Percentiles rank a stretch among this genome's conserved stretches.
These are phyloP conservation scores for Chironomus tepperi DNA, from an alignment of 1,140 invertebrate genomes.

Conservation along the genomic window DNA sequence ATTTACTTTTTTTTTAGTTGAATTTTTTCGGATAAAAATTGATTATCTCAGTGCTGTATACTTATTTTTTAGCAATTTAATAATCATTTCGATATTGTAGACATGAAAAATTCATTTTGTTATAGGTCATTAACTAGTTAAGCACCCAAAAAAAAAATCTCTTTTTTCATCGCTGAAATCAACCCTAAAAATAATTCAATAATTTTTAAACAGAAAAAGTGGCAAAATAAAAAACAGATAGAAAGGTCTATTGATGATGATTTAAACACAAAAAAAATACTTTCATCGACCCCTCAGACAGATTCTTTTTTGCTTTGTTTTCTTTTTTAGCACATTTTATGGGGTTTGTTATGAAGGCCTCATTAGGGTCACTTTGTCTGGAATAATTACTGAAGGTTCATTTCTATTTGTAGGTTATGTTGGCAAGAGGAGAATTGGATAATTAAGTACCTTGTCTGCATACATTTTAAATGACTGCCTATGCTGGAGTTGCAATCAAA, in stretches of 20 bases:
- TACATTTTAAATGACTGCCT: too few species aligned
- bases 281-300: constrained; percentile 6
- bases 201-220: neutral
- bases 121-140: constrained; percentile 12
- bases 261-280: neutral
- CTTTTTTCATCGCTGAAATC: neutral
- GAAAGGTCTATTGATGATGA: neutral
- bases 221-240: neutral
- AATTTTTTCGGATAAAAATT: neutral
- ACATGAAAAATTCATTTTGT: constrained; percentile 12
- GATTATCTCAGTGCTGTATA: neutral
- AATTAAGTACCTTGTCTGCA: too few species aligned
- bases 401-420: too few species aligned
- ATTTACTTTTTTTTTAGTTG: neutral
- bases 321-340: neutral
- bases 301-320: neutral
- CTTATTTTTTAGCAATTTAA: neutral
- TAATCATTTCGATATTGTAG: neutral
- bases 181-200: constrained; percentile 8
- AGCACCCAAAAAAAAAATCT: constrained; percentile 10
- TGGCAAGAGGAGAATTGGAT: too few species aligned
- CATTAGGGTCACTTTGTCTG: too few species aligned
- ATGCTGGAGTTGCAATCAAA: too few species aligned
- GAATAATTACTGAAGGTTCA: too few species aligned
- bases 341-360: too few species aligned